Evolutionary conservation across 2,888 invertebrate genomes (phyloP), one percentile per base, ranked within the genome.

Genomic region (Lithophane semibrunnea): DNA sequence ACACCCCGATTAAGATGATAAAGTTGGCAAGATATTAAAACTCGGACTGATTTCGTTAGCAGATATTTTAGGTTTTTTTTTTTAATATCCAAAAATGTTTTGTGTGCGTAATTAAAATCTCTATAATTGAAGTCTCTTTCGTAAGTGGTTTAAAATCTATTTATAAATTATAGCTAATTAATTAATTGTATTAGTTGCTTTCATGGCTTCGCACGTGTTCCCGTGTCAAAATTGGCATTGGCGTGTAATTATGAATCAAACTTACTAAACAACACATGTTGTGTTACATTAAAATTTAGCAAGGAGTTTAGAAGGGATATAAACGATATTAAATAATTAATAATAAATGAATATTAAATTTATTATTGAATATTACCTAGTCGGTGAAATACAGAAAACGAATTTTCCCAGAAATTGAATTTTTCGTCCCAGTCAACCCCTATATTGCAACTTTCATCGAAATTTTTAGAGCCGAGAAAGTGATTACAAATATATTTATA

Each of bases 1-100:
- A 92, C 93, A 91, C 85, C 80, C 75, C 89, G 91, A 92, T 92
- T 88, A 89, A 86, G 80, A 88, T 91, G 93, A 94, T 93, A 91
- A 91, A 93, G 79, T 80, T 89, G 75, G 79, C 80, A 73, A 83
- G 69, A 82, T 87, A 73, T 79, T 78, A 66, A 72, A 82, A 79
- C 64, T 80, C 44, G 29, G 5, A 80, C 73, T 68, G 81, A 86
- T 82, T 79, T 66, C 67, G 49, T 74, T 75, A 52, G n/a, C 69
- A 56, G 79, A 75, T 83, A 73, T 73, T 75, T 64, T 13, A 2
- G 29, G 37, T 0, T 60, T 49, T 56, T 49, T 72, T 68, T 68
- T 61, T 54, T 3, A 37, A 52, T 58, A 16, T 16, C 0, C 13
- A 1, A 67, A 21, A 71, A 44, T 1, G 42, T 65, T 52, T 64